Evolutionary conservation across 2,888 invertebrate genomes (phyloP), one percentile per base, ranked within the genome.

Genomic region (Leptinotarsa juncta): DNA sequence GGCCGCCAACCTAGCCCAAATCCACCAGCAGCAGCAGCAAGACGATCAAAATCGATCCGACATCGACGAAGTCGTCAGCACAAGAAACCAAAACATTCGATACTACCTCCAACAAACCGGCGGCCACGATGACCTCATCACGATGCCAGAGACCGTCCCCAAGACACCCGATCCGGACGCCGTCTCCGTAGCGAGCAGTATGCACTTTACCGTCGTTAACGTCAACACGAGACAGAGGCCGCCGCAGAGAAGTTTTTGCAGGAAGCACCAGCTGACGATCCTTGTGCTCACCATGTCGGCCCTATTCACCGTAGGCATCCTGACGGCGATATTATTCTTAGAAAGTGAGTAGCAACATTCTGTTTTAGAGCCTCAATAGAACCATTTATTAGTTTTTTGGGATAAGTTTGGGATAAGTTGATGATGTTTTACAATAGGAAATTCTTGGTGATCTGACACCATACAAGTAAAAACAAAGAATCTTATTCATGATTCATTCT

Each of bases 121-220:
- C 60, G 71, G 67, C 68, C 76, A 79, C 73, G 81, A 80, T 75
- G 80, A 73, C 62, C 69, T 77, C 32, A 75, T 75, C 4, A 67
- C 74, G 65, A 65, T 78, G 53, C 77, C 76, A 18, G 75, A 74
- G 66, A 74, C 72, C 14, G 60, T 23, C 20, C 57, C 23, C 51
- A 91, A 83, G 77, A 81, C 84, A 72, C 81, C 79, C 86, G 90
- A 90, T 82, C 88, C 88, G 71, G 95, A 95, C 86, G 91, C 91
- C 69, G 90, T 91, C 74, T 95, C 95, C 55, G 90, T 95, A 76
- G 95, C 95, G 70, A 95, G 95, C 88, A 95, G 95, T 77, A 95
- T 94, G 84, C 95, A 96, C 88, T 96, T 96, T 86, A 96, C 96
- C 15, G 94, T 96, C 72, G 94, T 96, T 76, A 95, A 95, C 86